phyloP scores from a whole-genome alignment of 2,797 vertebrate genomes.

The Coracias cyanogaster region DNA sequence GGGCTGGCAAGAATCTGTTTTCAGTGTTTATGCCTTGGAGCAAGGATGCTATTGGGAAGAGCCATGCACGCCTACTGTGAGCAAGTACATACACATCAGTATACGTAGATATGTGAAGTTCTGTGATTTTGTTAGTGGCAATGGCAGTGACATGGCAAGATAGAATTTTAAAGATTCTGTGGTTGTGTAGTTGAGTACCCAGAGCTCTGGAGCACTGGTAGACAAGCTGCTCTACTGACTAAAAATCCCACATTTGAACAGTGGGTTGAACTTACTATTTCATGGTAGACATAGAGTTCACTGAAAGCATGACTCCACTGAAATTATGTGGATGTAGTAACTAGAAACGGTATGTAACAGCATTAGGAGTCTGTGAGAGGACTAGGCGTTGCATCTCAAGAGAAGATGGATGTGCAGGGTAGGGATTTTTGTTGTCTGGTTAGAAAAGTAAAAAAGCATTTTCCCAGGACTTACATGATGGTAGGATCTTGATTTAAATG shows the following conservation, averaged over 20 bases:
- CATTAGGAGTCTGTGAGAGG: neutral
- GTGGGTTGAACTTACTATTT: neutral
- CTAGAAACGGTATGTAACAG: neutral
- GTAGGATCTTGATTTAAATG: neutral
- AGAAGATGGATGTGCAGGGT: neutral
- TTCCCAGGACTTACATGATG: neutral
- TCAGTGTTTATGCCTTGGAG: neutral
- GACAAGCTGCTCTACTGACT: neutral
- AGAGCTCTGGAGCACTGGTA: neutral
- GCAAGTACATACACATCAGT: neutral
- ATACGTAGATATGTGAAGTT: neutral
- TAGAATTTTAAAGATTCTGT: neutral
- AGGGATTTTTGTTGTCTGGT: neutral
- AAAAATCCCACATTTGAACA: neutral
- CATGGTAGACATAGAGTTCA: neutral
- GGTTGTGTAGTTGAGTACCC: neutral
- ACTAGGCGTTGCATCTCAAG: neutral
- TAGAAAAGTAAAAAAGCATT: neutral
- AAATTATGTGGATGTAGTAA: neutral
- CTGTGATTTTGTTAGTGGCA: neutral
- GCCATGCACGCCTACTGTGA: neutral
- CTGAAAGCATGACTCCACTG: neutral
- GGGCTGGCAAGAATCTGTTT: neutral
- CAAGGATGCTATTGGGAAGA: neutral
- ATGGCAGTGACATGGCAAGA: neutral